Percentiles rank a stretch among this genome's conserved stretches.
Conservation (phyloP, 2,113 vertebrate species). For the Phrynocephalus versicolor region DNA sequence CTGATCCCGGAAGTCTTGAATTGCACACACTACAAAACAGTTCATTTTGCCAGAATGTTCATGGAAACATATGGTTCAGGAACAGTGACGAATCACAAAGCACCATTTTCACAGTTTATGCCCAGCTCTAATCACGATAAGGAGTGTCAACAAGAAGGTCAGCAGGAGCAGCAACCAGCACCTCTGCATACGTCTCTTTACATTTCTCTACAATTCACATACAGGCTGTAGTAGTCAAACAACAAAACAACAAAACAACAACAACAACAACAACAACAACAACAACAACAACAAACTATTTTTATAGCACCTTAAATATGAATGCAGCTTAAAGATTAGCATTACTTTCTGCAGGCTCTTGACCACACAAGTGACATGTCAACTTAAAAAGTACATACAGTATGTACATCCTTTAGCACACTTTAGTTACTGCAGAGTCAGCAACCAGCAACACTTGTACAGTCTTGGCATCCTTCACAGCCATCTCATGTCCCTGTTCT, state of each 20-base stretch:
- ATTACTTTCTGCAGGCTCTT: background rate
- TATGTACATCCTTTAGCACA: background rate
- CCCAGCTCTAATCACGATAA: too few species aligned
- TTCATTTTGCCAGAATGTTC: too few species aligned
- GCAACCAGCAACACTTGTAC: background rate
- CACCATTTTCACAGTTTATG: too few species aligned
- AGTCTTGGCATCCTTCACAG: background rate
- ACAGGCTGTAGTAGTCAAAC: background rate
- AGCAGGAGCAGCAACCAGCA: background rate
- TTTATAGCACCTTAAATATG: background rate
- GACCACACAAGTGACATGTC: background rate
- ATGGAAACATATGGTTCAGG: too few species aligned
- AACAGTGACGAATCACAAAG: too few species aligned
- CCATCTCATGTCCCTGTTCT: background rate
- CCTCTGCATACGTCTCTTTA: background rate
- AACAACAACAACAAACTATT: background rate
- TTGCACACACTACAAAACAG: too few species aligned
- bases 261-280: background rate
- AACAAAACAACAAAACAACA: background rate
- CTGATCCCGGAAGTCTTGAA: too few species aligned
- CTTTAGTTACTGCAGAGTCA: background rate
- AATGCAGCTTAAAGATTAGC: constrained; percentile 2
- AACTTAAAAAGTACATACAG: too few species aligned
- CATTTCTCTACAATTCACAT: background rate
- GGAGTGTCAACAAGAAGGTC: too few species aligned